A percentile compares a stretch with the other conserved stretches of the same genome.
phyloP scores from a whole-genome alignment of 2,113 vertebrate species.

The Lycaon pictus region DNA sequence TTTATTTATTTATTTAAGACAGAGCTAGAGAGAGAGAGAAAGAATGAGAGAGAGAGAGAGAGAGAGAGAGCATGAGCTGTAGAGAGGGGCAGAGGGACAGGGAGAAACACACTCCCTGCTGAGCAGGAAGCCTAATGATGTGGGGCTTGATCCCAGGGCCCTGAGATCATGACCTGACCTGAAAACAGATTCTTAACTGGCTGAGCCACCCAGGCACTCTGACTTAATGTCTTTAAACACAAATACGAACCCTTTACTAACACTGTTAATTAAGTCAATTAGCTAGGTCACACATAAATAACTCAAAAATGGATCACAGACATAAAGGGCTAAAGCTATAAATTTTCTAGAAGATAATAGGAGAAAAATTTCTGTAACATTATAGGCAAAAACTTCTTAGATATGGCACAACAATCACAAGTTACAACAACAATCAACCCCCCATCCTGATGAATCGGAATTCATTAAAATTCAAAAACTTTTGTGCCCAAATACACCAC shows the following conservation, averaged over 20 bases:
- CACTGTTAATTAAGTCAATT: neutral
- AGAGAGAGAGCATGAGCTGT: no score
- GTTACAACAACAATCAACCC: neutral
- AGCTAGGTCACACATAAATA: neutral
- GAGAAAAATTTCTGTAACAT: neutral
- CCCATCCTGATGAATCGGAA: neutral
- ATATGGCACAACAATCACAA: neutral
- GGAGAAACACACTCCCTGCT: no score
- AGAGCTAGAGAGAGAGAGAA: no score
- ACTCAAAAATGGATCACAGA: constrained; percentile 8
- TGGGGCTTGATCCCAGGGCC: no score
- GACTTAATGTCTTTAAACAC: neutral
- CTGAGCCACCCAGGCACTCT: no score
- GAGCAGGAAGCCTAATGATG: no score
- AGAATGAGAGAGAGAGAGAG: no score
- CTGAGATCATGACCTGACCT: no score
- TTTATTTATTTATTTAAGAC: no score
- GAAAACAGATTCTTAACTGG: no score
- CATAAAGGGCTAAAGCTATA: neutral
- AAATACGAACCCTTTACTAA: constrained; percentile 17
- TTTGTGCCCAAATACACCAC: neutral
- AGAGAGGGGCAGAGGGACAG: no score
- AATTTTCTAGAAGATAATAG: neutral
- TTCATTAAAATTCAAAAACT: neutral
- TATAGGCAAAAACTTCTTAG: neutral